Percentiles rank a stretch among this genome's conserved stretches.
Evolutionary conservation across 2,888 invertebrate species (phyloP).

Genomic region (Drosophila buzzatii): DNA sequence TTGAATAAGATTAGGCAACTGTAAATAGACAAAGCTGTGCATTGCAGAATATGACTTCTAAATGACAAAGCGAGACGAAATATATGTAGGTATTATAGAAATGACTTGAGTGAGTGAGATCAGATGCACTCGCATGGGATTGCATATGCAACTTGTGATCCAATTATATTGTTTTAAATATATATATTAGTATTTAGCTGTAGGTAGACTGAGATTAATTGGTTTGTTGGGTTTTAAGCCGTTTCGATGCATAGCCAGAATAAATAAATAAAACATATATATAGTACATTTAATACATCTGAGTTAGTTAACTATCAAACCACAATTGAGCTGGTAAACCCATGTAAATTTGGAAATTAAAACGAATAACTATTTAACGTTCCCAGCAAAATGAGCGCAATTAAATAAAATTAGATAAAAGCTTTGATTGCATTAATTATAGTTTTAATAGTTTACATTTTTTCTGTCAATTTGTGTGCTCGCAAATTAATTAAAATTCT

Average conservation of each 20-base stretch:
- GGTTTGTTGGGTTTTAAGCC: background rate
- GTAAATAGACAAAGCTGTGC: background rate
- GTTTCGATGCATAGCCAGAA: background rate
- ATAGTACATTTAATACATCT: background rate
- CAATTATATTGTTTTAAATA: background rate
- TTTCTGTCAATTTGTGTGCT: conserved; percentile 10
- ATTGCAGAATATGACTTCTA: background rate
- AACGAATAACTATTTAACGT: background rate
- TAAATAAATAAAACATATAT: background rate
- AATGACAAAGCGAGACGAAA: no score
- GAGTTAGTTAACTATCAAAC: background rate
- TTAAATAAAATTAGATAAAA: conserved; percentile 9
- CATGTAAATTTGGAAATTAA: background rate
- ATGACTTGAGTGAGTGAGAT: background rate
- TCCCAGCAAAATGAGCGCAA: background rate
- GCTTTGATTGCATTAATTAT: conserved; percentile 10
- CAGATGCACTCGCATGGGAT: no score
- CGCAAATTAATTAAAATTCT: conserved; percentile 18
- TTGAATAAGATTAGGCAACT: background rate
- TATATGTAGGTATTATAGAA: background rate
- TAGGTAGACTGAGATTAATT: background rate
- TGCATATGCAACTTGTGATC: no score
- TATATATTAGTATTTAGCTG: no score
- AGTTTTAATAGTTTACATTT: conserved; percentile 4
- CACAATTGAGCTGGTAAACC: background rate